Conservation (phyloP, 2,797 vertebrate species). For the Schizothorax lantsangensis region DNA sequence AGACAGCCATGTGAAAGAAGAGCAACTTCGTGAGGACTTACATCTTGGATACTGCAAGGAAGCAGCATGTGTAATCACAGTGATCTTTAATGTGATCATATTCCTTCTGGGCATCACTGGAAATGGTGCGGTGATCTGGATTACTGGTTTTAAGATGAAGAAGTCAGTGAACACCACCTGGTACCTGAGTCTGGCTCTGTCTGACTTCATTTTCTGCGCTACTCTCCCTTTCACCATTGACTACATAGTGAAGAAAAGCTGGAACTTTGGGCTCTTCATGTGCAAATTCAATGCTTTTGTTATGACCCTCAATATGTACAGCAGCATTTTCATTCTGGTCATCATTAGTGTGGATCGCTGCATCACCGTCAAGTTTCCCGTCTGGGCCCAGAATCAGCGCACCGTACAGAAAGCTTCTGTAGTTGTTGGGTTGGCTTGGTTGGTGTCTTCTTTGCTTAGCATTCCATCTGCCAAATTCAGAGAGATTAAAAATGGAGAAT, state of each 20-base stretch:
- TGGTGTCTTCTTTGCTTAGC: conserved; percentile 78
- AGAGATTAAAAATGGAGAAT: conserved; percentile 55
- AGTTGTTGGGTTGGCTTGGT: conserved; percentile 80
- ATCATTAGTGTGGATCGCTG: conserved; percentile 91
- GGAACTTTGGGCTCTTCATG: conserved; percentile 87
- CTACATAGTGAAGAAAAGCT: conserved; percentile 75
- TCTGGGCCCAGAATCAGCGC: conserved; percentile 93
- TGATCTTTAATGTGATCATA: conserved; percentile 75
- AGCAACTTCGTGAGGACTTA: too few species aligned
- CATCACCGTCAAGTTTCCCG: conserved; percentile 85
- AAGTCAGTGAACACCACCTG: conserved; percentile 89
- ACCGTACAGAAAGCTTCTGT: conserved; percentile 74
- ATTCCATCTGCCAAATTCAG: conserved; percentile 81
- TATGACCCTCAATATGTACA: conserved; percentile 93
- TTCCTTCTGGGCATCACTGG: conserved; percentile 86
- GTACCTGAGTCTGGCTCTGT: conserved; percentile 91
- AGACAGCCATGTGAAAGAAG: too few species aligned
- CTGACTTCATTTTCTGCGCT: conserved; percentile 89
- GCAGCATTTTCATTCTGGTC: conserved; percentile 91
- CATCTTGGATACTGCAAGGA: not conserved
- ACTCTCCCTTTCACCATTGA: conserved; percentile 84
- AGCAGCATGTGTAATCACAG: conserved; percentile 61
- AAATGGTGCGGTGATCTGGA: conserved; percentile 87
- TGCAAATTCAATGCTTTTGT: conserved; percentile 86
- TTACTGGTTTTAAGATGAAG: conserved; percentile 88